A percentile compares a stretch with the other conserved stretches of the same genome.
These are phyloP conservation scores for Alces alces DNA, from an alignment of 2,113 vertebrate species.

Conservation along the genomic window DNA sequence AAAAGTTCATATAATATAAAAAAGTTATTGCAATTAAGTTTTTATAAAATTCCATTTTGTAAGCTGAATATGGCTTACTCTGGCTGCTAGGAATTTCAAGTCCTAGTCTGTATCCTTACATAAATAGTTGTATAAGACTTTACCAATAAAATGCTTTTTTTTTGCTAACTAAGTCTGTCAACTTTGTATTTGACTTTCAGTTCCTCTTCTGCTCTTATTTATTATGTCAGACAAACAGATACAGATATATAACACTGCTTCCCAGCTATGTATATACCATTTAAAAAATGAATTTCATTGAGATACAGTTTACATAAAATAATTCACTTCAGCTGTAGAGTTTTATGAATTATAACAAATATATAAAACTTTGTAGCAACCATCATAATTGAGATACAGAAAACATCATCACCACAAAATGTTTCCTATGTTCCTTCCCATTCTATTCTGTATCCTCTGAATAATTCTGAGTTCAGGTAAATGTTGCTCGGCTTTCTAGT, in stretches of 20 bases:
- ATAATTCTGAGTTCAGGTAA: neutral
- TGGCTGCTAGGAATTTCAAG: neutral
- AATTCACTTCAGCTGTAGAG: neutral
- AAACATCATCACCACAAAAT: neutral
- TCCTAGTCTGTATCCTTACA: neutral
- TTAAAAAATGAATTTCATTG: neutral
- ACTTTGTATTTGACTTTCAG: neutral
- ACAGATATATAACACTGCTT: neutral
- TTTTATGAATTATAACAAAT: neutral
- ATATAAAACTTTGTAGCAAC: neutral
- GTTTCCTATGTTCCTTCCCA: neutral
- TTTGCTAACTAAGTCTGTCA: neutral
- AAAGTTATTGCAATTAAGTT: neutral
- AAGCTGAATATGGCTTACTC: neutral
- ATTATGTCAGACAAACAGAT: neutral
- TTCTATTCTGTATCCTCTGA: neutral
- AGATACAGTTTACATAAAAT: neutral
- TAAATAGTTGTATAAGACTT: neutral
- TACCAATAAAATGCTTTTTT: neutral
- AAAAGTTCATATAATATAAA: neutral
- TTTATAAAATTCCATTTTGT: neutral
- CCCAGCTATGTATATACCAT: neutral
- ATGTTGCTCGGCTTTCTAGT: neutral
- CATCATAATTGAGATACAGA: neutral
- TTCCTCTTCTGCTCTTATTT: neutral